Conservation (phyloP, 2,888 invertebrate genomes). For the Drosophila melanosoma region DNA sequence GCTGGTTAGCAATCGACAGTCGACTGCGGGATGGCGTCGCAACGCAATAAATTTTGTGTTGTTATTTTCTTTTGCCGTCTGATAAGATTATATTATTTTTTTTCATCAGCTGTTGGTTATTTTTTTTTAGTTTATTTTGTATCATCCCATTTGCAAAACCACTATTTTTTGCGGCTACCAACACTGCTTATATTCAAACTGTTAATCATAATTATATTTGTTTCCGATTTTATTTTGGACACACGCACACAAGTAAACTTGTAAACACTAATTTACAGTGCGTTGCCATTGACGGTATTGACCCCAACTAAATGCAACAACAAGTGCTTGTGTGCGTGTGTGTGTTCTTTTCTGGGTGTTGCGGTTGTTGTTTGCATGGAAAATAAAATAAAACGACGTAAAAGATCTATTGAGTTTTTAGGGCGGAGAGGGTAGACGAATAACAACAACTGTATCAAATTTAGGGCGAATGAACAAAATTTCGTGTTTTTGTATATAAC, state of each 20-base stretch:
- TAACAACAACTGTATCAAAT: constrained; percentile 24
- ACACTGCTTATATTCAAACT: neutral
- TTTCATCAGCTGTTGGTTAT: constrained; percentile 59
- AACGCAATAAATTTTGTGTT: constrained; percentile 72
- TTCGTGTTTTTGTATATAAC: constrained; percentile 5
- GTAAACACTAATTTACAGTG: constrained; percentile 16
- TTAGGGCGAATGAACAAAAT: constrained; percentile 16
- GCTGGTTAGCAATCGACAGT: constrained; percentile 11
- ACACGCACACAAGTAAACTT: neutral
- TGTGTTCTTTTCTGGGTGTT: constrained; percentile 2
- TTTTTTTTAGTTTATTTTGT: constrained; percentile 7
- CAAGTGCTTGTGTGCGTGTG: constrained; percentile 9
- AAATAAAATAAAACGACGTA: constrained; percentile 45
- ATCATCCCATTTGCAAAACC: constrained; percentile 1
- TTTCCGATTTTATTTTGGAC: constrained; percentile 3
- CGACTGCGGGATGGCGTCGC: constrained; percentile 44
- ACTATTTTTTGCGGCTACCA: constrained; percentile 14
- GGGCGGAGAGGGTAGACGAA: constrained; percentile 11
- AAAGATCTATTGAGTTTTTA: constrained; percentile 54
- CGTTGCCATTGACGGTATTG: constrained; percentile 57
- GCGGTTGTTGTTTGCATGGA: constrained; percentile 8
- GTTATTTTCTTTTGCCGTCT: constrained; percentile 54
- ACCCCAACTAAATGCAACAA: constrained; percentile 37
- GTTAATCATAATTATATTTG: constrained; percentile 30
- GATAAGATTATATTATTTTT: constrained; percentile 64